phyloP scores from a whole-genome alignment of 1,140 invertebrate genomes.

The Drosophila setifemur region DNA sequence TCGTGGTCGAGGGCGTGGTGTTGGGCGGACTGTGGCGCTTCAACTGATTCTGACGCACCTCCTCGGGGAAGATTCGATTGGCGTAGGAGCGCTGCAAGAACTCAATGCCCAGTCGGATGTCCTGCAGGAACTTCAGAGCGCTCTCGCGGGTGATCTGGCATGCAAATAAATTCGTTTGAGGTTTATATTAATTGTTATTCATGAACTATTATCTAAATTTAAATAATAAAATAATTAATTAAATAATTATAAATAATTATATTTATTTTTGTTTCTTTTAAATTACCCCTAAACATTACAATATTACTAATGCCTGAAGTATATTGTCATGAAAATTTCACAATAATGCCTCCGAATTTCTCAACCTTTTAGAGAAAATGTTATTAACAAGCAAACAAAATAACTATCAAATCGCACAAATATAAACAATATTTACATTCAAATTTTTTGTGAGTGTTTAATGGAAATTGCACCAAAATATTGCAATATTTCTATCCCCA shows the following conservation, averaged over 20 bases:
- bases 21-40: conserved; percentile 60
- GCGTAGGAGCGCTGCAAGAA: conserved; percentile 86
- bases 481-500: background rate
- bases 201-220: too few species aligned
- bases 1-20: conserved; percentile 20
- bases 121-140: conserved; percentile 88
- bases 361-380: too few species aligned
- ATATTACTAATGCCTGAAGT: background rate
- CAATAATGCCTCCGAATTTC: background rate
- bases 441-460: too few species aligned
- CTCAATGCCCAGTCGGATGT: conserved; percentile 88
- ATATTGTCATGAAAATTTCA: background rate
- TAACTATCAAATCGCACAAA: too few species aligned
- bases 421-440: too few species aligned
- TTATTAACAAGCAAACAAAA: too few species aligned
- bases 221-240: background rate
- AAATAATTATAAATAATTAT: background rate
- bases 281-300: background rate
- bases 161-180: too few species aligned
- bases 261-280: too few species aligned
- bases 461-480: background rate
- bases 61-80: conserved; percentile 78
- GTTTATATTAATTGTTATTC: too few species aligned
- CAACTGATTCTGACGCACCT: conserved; percentile 67
- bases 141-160: conserved; percentile 88